phyloP scores from a whole-genome alignment of 2,888 invertebrate genomes.

The Tromatobia lineatoria region DNA sequence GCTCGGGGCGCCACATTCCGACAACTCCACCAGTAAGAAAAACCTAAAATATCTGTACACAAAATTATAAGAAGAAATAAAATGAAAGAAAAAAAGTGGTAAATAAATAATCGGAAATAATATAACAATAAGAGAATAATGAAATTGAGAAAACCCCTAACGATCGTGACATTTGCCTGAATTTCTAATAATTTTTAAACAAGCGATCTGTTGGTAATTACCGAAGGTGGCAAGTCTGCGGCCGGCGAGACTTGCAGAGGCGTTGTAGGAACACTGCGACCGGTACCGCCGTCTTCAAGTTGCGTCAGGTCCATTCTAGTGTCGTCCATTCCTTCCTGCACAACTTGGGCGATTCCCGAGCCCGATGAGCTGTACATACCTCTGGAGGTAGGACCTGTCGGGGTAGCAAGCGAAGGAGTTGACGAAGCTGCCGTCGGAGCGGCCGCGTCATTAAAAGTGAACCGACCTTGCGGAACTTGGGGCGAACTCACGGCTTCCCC shows the following conservation, averaged over 20 bases:
- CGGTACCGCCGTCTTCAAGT: conserved; percentile 88
- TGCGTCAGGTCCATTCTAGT: conserved; percentile 91
- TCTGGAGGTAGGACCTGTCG: conserved; percentile 75
- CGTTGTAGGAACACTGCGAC: conserved; percentile 90
- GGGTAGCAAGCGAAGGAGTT: conserved; percentile 75
- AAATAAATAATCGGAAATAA: too few relatives aligned
- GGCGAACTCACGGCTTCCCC: conserved; percentile 97
- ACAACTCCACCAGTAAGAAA: too few relatives aligned
- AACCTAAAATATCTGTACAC: too few relatives aligned
- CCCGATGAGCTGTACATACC: conserved; percentile 77
- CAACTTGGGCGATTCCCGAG: conserved; percentile 86
- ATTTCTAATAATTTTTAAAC: too few relatives aligned
- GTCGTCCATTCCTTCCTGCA: conserved; percentile 90
- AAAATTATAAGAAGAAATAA: too few relatives aligned
- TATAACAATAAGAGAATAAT: too few relatives aligned
- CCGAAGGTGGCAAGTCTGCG: conserved; percentile 81
- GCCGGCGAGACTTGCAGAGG: conserved; percentile 89
- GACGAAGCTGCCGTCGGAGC: conserved; percentile 80
- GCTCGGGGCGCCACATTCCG: too few relatives aligned
- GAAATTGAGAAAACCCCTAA: too few relatives aligned
- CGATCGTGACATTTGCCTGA: too few relatives aligned
- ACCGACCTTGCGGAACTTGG: conserved; percentile 89
- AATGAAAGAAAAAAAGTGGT: too few relatives aligned
- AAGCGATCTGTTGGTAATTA: conserved; percentile 62
- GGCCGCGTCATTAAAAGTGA: conserved; percentile 88